A percentile compares a stretch with the other conserved stretches of the same genome.
Conservation (phyloP, 2,113 vertebrate genomes). For the Apteryx mantelli region DNA sequence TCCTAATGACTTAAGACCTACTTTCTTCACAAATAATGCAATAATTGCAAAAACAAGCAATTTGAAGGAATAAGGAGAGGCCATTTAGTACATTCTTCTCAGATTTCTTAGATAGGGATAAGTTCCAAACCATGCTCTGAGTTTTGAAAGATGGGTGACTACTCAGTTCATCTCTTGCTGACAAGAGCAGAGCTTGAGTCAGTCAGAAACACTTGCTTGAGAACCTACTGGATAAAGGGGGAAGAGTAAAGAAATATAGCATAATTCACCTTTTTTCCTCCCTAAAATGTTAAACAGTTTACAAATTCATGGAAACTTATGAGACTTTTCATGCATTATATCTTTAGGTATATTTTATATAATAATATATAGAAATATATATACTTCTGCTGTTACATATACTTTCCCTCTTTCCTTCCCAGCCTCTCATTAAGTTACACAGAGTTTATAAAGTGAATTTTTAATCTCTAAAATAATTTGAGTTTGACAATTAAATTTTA, state of each 20-base stretch:
- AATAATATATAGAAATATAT: neutral
- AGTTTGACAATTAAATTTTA: neutral
- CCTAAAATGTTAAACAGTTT: neutral
- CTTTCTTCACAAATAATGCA: neutral
- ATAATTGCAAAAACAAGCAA: neutral
- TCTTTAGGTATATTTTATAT: neutral
- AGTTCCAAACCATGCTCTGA: neutral
- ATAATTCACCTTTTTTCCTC: no score
- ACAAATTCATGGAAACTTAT: neutral
- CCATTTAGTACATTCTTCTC: neutral
- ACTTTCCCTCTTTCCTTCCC: neutral
- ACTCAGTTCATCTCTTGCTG: neutral
- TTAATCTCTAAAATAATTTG: no score
- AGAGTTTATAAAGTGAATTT: neutral
- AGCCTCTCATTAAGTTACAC: neutral
- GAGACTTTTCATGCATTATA: neutral
- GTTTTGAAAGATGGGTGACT: neutral
- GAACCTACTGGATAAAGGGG: fast-evolving
- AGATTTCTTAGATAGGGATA: neutral
- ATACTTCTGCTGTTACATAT: no score
- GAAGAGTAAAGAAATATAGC: neutral
- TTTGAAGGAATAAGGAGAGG: neutral
- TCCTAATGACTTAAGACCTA: neutral
- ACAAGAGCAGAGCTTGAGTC: neutral
- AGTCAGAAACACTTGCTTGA: neutral